Evolutionary conservation across 2,888 invertebrate genomes (phyloP).

Genomic region (Ornithoptera alexandrae): DNA sequence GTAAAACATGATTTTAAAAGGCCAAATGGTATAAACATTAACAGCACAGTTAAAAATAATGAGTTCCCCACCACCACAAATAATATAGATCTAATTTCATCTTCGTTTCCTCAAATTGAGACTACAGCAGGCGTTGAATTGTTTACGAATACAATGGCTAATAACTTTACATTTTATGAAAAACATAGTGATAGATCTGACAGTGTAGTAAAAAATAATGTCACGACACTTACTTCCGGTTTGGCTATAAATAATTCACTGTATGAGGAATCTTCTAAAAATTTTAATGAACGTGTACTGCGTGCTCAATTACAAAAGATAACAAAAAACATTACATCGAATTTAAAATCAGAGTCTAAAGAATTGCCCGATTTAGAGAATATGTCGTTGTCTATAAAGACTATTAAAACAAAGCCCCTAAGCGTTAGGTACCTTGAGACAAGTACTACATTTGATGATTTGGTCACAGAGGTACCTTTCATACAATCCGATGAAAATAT

Average conservation of each 20-base stretch:
- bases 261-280: too few relatives aligned
- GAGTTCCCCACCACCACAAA: slow-evolving; percentile 1
- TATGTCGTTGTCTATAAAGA: slow-evolving; percentile 10
- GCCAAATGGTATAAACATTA: slow-evolving; percentile 36
- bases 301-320: neutral
- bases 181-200: too few relatives aligned
- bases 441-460: neutral
- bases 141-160: too few relatives aligned
- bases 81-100: neutral
- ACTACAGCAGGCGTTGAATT: neutral
- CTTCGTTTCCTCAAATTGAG: neutral
- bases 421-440: neutral
- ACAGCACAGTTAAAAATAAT: slow-evolving; percentile 15
- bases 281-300: neutral
- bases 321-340: neutral
- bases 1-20: slow-evolving; percentile 43
- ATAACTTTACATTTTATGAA: too few relatives aligned
- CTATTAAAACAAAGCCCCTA: slow-evolving; percentile 1
- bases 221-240: too few relatives aligned
- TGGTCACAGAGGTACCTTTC: neutral
- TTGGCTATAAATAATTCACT: too few relatives aligned
- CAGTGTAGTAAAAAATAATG: too few relatives aligned
- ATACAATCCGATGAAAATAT: neutral
- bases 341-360: slow-evolving; percentile 18
- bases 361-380: neutral